These are phyloP conservation scores for Antitype chi DNA, from an alignment of 2,888 invertebrate species.

Conservation along the genomic window DNA sequence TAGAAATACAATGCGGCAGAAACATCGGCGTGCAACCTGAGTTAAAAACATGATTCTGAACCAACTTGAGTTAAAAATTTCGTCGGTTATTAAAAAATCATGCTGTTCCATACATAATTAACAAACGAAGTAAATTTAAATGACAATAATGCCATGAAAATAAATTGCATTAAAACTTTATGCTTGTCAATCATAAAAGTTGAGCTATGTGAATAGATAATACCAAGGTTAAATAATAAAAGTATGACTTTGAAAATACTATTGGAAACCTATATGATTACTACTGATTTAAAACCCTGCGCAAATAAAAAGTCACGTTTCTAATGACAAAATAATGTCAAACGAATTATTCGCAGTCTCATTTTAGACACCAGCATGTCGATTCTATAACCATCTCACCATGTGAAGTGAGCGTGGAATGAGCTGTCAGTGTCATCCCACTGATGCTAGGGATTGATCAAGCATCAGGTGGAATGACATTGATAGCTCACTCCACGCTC, in stretches of 20 bases:
- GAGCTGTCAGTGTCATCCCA: too few relatives aligned
- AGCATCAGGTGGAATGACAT: too few relatives aligned
- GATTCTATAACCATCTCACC: too few relatives aligned
- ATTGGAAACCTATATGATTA: neutral
- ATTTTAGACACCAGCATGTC: too few relatives aligned
- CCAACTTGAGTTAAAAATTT: too few relatives aligned
- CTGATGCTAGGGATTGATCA: too few relatives aligned
- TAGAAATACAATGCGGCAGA: neutral
- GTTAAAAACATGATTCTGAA: too few relatives aligned
- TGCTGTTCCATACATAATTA: too few relatives aligned
- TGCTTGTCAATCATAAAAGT: slow-evolving; percentile 28
- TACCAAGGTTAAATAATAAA: neutral
- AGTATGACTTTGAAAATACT: neutral
- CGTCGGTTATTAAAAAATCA: too few relatives aligned
- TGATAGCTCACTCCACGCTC: too few relatives aligned
- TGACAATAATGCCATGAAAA: slow-evolving; percentile 18
- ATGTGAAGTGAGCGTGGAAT: too few relatives aligned
- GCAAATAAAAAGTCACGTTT: neutral
- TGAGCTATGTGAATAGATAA: neutral
- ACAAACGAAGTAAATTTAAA: slow-evolving; percentile 23
- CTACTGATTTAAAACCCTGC: neutral
- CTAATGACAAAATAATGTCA: neutral
- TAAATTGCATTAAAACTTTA: slow-evolving; percentile 8
- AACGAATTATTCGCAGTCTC: neutral
- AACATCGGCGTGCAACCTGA: too few relatives aligned